These are phyloP conservation scores for Melanaphis sacchari DNA, from an alignment of 1,140 invertebrate genomes.

Conservation along the genomic window DNA sequence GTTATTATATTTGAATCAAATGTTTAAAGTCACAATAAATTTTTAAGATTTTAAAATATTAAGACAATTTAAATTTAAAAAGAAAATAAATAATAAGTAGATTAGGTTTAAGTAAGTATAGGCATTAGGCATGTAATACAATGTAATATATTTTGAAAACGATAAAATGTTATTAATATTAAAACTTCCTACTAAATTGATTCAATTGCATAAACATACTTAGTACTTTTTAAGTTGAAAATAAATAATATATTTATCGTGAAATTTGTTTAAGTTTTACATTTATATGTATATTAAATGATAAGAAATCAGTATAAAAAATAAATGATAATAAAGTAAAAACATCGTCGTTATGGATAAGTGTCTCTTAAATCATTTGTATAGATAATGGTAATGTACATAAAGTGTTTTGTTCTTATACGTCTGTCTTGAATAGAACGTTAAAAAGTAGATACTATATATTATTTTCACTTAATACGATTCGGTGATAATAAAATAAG, in stretches of 20 bases:
- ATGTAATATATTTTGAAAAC: not conserved
- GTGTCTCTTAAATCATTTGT: slow-evolving; percentile 37
- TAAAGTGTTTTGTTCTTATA: slow-evolving; percentile 40
- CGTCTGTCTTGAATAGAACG: not conserved
- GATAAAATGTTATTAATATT: not conserved
- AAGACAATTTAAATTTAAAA: not conserved
- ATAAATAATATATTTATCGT: not conserved
- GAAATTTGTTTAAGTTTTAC: not conserved
- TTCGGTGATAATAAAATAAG: slow-evolving; percentile 20
- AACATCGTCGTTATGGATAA: slow-evolving; percentile 44
- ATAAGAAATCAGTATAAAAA: not conserved
- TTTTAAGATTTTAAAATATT: not conserved
- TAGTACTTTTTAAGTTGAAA: not conserved
- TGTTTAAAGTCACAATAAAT: not conserved
- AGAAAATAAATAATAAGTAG: not conserved
- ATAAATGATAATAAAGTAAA: slow-evolving; percentile 38
- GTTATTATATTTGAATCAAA: too few species aligned
- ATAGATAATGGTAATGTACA: slow-evolving; percentile 44
- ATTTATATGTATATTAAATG: not conserved
- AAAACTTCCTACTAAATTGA: not conserved
- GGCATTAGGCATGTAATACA: too few species aligned
- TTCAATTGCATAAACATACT: not conserved
- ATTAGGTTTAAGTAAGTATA: not conserved
- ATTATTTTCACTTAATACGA: slow-evolving; percentile 39
- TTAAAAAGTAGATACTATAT: slow-evolving; percentile 29